Conservation (phyloP, 2,113 vertebrate species). For the Brienomyrus longianalis region DNA sequence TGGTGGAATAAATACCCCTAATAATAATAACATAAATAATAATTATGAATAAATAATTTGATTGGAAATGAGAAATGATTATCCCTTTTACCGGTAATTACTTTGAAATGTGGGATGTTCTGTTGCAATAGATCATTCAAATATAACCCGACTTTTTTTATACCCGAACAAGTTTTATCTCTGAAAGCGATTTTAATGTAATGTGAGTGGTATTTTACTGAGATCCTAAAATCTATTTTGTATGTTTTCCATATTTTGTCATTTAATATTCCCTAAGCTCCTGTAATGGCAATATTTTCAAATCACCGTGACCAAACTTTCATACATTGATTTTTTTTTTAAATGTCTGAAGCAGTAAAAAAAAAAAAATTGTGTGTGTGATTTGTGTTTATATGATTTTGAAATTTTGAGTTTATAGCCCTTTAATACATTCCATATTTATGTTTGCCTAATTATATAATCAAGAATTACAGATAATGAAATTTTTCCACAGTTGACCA, state of each 20-base stretch:
- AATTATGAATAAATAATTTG: neutral
- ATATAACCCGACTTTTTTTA: neutral
- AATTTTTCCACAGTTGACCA: conserved; percentile 1
- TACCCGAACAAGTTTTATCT: neutral
- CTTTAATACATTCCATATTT: neutral
- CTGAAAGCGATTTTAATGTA: neutral
- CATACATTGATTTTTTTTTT: neutral
- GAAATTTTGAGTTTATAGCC: neutral
- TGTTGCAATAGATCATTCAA: neutral
- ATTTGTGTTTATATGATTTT: neutral
- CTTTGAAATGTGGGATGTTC: conserved; percentile 6
- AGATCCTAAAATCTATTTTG: neutral
- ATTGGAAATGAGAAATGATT: neutral
- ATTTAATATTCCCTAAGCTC: neutral
- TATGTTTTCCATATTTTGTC: neutral
- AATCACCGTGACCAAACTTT: neutral
- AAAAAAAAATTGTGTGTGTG: neutral
- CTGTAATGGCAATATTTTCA: neutral
- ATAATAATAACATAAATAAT: neutral
- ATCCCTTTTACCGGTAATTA: neutral
- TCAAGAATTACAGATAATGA: neutral
- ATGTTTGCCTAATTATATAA: neutral
- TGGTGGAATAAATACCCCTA: neutral
- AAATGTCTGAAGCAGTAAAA: neutral
- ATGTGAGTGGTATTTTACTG: neutral